Conservation (phyloP, 2,113 vertebrate species). For the Lonchura striata region DNA sequence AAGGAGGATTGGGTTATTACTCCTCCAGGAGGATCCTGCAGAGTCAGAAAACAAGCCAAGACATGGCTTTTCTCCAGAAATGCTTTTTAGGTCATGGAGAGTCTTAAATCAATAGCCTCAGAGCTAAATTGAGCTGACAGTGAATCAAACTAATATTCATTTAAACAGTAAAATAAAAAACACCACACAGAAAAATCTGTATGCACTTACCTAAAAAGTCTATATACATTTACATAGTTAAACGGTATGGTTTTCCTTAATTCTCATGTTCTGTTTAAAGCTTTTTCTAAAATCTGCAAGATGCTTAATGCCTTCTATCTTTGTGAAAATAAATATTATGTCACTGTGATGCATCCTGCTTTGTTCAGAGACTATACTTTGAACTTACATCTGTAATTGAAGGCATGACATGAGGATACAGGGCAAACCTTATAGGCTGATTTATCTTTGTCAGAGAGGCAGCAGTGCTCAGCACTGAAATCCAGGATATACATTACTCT, state of each 20-base stretch:
- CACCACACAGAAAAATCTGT: not conserved
- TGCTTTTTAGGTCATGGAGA: not conserved
- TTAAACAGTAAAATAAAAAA: not conserved
- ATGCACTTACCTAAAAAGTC: not conserved
- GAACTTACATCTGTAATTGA: slow-evolving; percentile 13
- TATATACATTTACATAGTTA: not conserved
- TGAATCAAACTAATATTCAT: not conserved
- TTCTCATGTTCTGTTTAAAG: not conserved
- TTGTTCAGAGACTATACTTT: not conserved
- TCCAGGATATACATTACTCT: slow-evolving; percentile 45
- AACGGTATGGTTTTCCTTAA: not conserved
- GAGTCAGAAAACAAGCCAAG: not conserved
- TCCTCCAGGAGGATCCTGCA: not conserved
- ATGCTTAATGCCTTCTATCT: not conserved
- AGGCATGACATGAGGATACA: slow-evolving; percentile 12
- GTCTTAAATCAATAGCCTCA: not conserved
- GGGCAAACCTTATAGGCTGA: slow-evolving; percentile 7
- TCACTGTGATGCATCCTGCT: not conserved
- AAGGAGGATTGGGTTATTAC: not conserved
- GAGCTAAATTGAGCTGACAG: not conserved
- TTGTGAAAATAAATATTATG: slow-evolving; percentile 12
- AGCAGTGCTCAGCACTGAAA: slow-evolving; percentile 48
- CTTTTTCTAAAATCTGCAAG: not conserved
- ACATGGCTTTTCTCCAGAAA: not conserved
- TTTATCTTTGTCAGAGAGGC: slow-evolving; percentile 69